Evolutionary conservation across 2,888 invertebrate species (phyloP), one percentile per base, ranked within the genome.

Genomic region (Tryphoninae sp.): DNA sequence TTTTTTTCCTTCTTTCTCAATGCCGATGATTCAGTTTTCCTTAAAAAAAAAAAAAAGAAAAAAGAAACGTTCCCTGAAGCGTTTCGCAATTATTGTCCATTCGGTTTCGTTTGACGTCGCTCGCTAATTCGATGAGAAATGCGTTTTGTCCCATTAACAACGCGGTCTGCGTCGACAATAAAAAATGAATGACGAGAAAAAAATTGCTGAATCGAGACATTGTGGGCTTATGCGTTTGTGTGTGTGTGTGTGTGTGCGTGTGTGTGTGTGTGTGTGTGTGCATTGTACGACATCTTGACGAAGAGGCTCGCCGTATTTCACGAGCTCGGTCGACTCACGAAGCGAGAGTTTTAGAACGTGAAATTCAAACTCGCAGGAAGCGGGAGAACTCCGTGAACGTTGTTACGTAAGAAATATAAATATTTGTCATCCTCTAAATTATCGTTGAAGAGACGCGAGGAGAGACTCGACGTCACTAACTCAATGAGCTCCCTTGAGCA

Each of bases 371-470:
- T 45, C 45, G 45, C 2, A 45, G 45, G 13, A 45, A 45, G 11
- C 45, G 26, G 0, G 16, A 45, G 13, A 59, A 11, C 1, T 23
- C 22, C 58, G 59, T 76, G 51, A 67, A 59, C 75, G 45, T 45
- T 45, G 59, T 67, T 68, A 19, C 59, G 75, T 9, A 75, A 59
- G 40, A 59, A 67, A 67, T 3, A 9, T 59, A 49, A 75, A 76
- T 76, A 76, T 76, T 76, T 76, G 75, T 61, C 16, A 49, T 23
- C 58, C 75, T 65, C 45, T 42, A 75, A 75, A 75, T 65, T 16
- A 19, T 33, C 58, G 26, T 59, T 40, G 51, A 68, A 45, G 55
- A 49, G 61, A 16, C 53, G 40, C 19, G 22, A 7, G 19, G 33
- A 11, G 53, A 19, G 53, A 13, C 19, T 40, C 51, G 40, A n/a